phyloP scores from a whole-genome alignment of 2,888 invertebrate species.

The Bembecia ichneumoniformis region DNA sequence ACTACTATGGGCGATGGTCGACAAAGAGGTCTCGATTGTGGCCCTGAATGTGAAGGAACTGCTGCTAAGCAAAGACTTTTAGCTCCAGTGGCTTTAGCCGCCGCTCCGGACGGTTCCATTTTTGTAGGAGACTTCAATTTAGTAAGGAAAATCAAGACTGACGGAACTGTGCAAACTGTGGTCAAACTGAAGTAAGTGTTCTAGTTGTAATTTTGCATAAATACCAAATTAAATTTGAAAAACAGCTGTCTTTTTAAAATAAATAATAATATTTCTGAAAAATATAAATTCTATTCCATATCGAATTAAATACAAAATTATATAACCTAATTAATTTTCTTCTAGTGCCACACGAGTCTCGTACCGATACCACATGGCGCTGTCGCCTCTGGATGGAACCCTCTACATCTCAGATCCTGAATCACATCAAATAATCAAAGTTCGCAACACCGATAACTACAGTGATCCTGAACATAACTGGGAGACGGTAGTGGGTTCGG shows the following conservation, averaged over 20 bases:
- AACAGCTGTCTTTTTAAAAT: not conserved
- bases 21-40: conserved; percentile 88
- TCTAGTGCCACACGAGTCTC: conserved; percentile 92
- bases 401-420: conserved; percentile 97
- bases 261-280: not conserved
- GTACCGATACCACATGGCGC: conserved; percentile 96
- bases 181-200: conserved; percentile 83
- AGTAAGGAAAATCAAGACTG: conserved; percentile 87
- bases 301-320: not conserved
- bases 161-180: conserved; percentile 85
- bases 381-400: conserved; percentile 93
- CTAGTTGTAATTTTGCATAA: not conserved
- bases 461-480: conserved; percentile 92
- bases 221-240: not conserved
- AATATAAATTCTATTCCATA: not conserved
- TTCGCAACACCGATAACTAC: conserved; percentile 85
- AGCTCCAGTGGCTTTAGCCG: conserved; percentile 93
- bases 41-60: conserved; percentile 81
- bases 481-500: conserved; percentile 96
- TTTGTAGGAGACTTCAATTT: conserved; percentile 97
- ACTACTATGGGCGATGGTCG: conserved; percentile 94
- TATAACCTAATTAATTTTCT: conserved; percentile 16
- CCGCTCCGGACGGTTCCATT: conserved; percentile 92
- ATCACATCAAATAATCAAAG: conserved; percentile 92
- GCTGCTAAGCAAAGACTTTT: conserved; percentile 86